Conservation (phyloP, 2,888 invertebrate genomes). For the Acanthoscelides obtectus region DNA sequence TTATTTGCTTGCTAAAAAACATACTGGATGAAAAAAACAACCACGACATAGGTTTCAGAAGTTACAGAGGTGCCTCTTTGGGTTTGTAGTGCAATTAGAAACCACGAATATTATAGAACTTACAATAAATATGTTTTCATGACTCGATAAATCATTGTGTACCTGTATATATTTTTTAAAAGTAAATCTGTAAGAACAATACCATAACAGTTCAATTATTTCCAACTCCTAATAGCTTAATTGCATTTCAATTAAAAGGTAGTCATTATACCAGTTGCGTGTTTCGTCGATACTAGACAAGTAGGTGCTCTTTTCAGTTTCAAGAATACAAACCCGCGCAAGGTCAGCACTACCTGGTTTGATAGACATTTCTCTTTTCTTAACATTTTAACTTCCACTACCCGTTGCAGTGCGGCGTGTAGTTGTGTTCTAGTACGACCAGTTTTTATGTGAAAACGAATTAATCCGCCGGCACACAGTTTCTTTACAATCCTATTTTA, state of each 20-base stretch:
- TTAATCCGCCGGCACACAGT: neutral
- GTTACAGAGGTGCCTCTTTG: no score
- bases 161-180: no score
- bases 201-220: no score
- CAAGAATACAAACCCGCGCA: neutral
- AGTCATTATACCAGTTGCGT: neutral
- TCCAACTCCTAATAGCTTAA: neutral
- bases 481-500: neutral
- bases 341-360: neutral
- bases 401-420: neutral
- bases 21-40: no score
- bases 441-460: neutral
- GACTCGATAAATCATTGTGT: no score
- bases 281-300: neutral
- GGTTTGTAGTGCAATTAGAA: no score
- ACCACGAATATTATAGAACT: no score
- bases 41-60: no score
- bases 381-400: neutral
- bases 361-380: neutral
- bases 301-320: neutral
- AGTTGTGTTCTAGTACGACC: neutral
- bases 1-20: no score
- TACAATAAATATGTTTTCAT: no score
- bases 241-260: neutral
- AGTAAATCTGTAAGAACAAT: no score